Evolutionary conservation across 2,113 vertebrate genomes (phyloP).

Genomic region (Sigmodon hispidus): DNA sequence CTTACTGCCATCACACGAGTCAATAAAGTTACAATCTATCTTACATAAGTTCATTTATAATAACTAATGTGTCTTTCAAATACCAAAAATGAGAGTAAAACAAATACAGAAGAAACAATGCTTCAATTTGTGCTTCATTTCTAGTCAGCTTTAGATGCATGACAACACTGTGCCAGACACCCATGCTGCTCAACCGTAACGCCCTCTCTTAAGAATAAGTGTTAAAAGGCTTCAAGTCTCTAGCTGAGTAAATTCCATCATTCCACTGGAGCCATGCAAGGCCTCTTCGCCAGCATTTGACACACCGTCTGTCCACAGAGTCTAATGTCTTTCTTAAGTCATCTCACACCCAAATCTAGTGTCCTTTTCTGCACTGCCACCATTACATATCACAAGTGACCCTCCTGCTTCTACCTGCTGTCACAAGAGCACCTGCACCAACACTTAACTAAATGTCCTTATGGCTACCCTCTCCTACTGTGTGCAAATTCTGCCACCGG

Average conservation of each 20-base stretch:
- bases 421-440: background rate
- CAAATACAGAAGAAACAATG: background rate
- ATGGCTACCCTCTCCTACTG: too few relatives aligned
- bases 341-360: background rate
- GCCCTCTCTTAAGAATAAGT: background rate
- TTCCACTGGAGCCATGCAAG: background rate
- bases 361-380: background rate
- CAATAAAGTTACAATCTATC: background rate
- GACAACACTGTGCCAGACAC: background rate
- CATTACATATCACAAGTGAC: background rate
- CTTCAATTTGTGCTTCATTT: background rate
- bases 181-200: background rate
- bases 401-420: background rate
- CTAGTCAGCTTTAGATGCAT: background rate
- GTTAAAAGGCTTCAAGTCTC: background rate
- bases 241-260: background rate
- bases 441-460: too few relatives aligned
- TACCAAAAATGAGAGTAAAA: too few relatives aligned
- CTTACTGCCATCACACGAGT: background rate
- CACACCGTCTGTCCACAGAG: background rate
- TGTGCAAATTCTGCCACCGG: background rate
- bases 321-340: background rate
- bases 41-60: background rate
- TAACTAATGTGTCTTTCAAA: background rate
- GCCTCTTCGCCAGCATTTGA: background rate